These are phyloP conservation scores for Sceloporus tristichus DNA, from an alignment of 2,113 vertebrate genomes.

Conservation along the genomic window DNA sequence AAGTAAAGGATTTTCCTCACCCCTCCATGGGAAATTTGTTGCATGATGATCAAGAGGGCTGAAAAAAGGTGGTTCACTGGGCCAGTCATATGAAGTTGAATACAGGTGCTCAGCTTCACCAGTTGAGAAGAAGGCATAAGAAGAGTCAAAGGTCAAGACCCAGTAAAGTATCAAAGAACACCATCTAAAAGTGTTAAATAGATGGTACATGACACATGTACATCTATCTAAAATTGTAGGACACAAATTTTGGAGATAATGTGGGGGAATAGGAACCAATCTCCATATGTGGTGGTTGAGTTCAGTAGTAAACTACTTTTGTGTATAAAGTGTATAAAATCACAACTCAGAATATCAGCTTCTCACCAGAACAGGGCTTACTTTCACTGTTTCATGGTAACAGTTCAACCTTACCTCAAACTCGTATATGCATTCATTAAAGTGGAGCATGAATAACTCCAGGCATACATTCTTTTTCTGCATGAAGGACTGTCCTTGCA, in stretches of 20 bases:
- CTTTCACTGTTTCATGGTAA: background rate
- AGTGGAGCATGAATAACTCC: background rate
- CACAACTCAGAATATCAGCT: too few relatives aligned
- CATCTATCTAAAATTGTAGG: too few relatives aligned
- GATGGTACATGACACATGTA: slow-evolving; percentile 26
- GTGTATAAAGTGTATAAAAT: too few relatives aligned
- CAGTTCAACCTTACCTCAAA: too few relatives aligned
- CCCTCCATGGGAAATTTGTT: slow-evolving; percentile 79
- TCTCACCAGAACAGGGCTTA: background rate
- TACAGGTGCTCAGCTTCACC: slow-evolving; percentile 82
- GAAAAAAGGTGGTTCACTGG: slow-evolving; percentile 81
- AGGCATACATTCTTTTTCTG: background rate
- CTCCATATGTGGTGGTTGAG: too few relatives aligned
- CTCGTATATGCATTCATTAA: background rate
- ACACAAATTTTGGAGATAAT: too few relatives aligned
- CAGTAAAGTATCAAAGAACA: slow-evolving; percentile 30
- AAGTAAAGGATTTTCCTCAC: slow-evolving; percentile 80
- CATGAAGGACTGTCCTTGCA: background rate
- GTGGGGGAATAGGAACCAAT: too few relatives aligned
- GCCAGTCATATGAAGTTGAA: slow-evolving; percentile 81
- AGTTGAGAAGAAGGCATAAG: slow-evolving; percentile 64
- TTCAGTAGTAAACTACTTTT: too few relatives aligned
- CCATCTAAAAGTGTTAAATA: too few relatives aligned
- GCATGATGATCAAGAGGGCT: slow-evolving; percentile 79
- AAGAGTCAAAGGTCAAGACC: slow-evolving; percentile 61